These are phyloP conservation scores for Galeruca laticollis DNA, from an alignment of 2,888 invertebrate genomes.

Conservation along the genomic window DNA sequence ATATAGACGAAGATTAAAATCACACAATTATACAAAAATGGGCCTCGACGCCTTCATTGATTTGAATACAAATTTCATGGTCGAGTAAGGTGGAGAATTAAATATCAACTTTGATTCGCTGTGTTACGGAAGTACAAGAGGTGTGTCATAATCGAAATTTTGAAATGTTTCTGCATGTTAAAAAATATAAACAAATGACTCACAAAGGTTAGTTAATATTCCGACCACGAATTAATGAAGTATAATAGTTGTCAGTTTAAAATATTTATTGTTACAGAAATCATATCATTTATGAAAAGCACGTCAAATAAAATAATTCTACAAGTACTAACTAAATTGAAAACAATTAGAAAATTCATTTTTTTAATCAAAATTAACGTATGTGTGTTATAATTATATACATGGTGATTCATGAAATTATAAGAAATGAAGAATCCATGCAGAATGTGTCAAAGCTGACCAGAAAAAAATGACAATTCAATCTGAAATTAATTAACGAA, in stretches of 20 bases:
- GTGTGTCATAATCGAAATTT: neutral
- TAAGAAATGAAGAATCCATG: too few species aligned
- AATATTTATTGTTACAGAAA: neutral
- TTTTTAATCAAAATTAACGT: too few species aligned
- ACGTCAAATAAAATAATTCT: neutral
- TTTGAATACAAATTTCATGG: neutral
- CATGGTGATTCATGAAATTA: too few species aligned
- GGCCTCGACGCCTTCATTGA: neutral
- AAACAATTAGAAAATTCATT: too few species aligned
- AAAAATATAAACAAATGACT: slow-evolving; percentile 1
- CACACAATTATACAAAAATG: neutral
- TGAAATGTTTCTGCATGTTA: neutral
- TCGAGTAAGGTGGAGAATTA: neutral
- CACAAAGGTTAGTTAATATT: neutral
- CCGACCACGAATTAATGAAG: neutral
- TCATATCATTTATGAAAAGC: neutral
- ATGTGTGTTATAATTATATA: too few species aligned
- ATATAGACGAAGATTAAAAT: neutral
- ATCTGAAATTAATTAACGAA: too few species aligned
- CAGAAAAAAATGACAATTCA: too few species aligned
- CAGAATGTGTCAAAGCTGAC: too few species aligned
- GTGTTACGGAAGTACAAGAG: neutral
- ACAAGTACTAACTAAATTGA: too few species aligned
- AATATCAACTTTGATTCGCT: neutral
- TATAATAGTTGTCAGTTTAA: neutral